Evolutionary conservation across 2,113 vertebrate genomes (phyloP).

Genomic region (Amblyopsis rosae): DNA sequence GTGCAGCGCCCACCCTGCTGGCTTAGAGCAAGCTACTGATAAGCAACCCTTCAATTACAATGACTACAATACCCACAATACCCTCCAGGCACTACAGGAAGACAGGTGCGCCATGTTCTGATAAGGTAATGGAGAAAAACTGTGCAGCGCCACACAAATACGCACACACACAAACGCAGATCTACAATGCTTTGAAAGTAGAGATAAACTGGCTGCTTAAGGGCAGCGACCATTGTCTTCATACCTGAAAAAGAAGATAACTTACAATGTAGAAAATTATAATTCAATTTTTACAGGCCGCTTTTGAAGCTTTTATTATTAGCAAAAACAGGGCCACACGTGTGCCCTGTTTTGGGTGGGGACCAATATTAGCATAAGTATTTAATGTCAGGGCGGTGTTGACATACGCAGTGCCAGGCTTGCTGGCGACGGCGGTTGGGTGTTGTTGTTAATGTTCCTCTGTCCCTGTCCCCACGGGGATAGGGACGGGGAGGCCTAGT

Average conservation of each 20-base stretch:
- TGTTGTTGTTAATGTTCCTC: conserved; percentile 21
- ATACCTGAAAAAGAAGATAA: no score
- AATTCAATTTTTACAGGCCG: no score
- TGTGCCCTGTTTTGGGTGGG: not conserved
- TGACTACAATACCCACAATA: conserved; percentile 32
- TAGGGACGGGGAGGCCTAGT: conserved; percentile 3
- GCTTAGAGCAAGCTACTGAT: conserved; percentile 26
- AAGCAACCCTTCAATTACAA: conserved; percentile 2
- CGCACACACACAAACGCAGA: conserved; percentile 18
- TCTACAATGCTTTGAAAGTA: not conserved
- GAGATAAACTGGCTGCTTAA: conserved; percentile 39
- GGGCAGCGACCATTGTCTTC: not conserved
- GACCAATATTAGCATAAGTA: not conserved
- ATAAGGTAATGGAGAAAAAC: conserved; percentile 11
- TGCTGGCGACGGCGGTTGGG: not conserved
- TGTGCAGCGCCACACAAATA: not conserved
- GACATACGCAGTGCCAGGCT: not conserved
- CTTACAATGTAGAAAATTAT: no score
- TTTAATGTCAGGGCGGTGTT: not conserved
- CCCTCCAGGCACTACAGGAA: conserved; percentile 14
- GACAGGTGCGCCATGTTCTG: conserved; percentile 25
- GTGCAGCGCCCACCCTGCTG: conserved; percentile 10
- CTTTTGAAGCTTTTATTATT: conserved; percentile 1
- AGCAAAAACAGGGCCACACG: not conserved
- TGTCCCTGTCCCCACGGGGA: not conserved